Evolutionary conservation across 1,140 invertebrate species (phyloP).

Genomic region (Branchinecta lynchi): DNA sequence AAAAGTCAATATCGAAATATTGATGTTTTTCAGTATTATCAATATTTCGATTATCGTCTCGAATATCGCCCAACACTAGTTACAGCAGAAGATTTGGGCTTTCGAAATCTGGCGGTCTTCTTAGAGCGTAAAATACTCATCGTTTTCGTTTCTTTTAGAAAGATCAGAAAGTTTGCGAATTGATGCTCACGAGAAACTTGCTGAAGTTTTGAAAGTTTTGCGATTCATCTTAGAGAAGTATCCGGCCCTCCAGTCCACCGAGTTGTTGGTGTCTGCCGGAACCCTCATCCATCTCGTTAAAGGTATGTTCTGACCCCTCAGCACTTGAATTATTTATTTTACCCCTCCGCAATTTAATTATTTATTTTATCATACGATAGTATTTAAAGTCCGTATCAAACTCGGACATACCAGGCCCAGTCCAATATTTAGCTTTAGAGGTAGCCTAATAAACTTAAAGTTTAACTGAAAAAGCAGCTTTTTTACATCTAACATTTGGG

Average conservation of each 20-base stretch:
- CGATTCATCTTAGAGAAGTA: slow-evolving; percentile 38
- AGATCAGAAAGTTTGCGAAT: slow-evolving; percentile 33
- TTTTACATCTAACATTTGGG: too few species aligned
- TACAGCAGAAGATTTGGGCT: too few species aligned
- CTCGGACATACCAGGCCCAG: too few species aligned
- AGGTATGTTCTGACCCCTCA: slow-evolving; percentile 28
- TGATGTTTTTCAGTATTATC: too few species aligned
- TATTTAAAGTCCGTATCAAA: too few species aligned
- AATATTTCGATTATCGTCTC: too few species aligned
- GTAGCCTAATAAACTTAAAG: too few species aligned
- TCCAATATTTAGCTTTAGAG: too few species aligned
- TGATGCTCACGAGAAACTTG: slow-evolving; percentile 35
- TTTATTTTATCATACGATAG: background rate
- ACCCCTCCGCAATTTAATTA: background rate
- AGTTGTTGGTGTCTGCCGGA: slow-evolving; percentile 35
- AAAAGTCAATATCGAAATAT: too few species aligned
- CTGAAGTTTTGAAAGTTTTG: slow-evolving; percentile 37
- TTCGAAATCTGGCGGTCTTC: too few species aligned
- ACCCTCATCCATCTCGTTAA: slow-evolving; percentile 38
- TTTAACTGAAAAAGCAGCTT: too few species aligned
- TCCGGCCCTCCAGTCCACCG: slow-evolving; percentile 36
- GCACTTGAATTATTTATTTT: background rate
- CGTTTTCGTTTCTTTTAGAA: slow-evolving; percentile 29
- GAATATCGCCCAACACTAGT: too few species aligned
- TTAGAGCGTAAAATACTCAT: background rate